Base-by-base conservation (phyloP, 2,113 vertebrate species). In the Cavia porcellus region DNA sequence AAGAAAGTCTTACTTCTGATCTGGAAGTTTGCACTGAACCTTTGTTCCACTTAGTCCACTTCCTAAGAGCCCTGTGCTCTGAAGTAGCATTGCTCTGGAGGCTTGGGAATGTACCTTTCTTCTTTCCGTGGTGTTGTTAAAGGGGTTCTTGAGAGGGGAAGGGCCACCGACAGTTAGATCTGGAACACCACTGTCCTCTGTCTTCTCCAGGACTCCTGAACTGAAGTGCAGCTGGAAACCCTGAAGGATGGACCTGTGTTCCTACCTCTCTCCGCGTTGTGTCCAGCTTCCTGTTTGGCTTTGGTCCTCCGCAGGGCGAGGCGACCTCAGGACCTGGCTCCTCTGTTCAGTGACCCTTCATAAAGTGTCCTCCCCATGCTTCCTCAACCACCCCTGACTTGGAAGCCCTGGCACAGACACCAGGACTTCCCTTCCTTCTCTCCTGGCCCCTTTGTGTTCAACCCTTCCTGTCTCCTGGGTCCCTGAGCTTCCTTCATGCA, bases 61-160 rank as follows among this genome's bases (percentile, higher is more conserved):
- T 70, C 17, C 55, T 0, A 10, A 20, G 55, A 45, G 35, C 5
- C 17, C 88, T 32, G 0, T 15, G 12, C 1, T 66, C 13, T 52
- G 30, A 6, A 3, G 42, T 0, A 74, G 17, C 15, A 4, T 2
- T 47, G 7, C 22, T 82, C 14, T 4, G 32, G 11, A 28, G 8
- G 47, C 7, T 0, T 59, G 11, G 55, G n/a, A 64, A 55, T 5
- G 2, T 38, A 1, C 2, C 47, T 14, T 12, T 57, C 61, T 68
- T 25, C 47, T n/a, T 30, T 0, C 19, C 11, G 6, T 0, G 0
- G 0, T 30, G 24, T 1, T 62, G 0, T 10, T 11, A 12, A 1
- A 3, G 14, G 72, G 47, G 2, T 0, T 0, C 6, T 22, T 22
- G 14, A 22, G 38, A 12, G 12, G 7, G 22, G 1, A 19, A 5